Evolutionary conservation across 2,888 invertebrate species (phyloP).

Genomic region (Agonopterix subpropinquella): DNA sequence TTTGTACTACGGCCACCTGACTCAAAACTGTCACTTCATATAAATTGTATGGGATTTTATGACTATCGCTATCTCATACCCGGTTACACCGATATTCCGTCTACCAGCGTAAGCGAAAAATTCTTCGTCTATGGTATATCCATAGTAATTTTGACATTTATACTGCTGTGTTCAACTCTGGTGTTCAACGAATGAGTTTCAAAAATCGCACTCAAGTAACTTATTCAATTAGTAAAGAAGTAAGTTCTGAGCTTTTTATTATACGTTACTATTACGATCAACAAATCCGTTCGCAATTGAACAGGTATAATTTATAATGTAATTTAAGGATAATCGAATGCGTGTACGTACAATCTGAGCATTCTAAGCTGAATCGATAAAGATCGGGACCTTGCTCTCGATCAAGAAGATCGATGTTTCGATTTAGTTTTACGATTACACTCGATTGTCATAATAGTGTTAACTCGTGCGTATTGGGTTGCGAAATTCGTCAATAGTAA

Average conservation of each 20-base stretch:
- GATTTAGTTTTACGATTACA: constrained; percentile 14
- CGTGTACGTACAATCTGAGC: not conserved
- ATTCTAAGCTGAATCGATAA: not conserved
- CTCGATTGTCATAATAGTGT: constrained; percentile 21
- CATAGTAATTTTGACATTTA: too few species aligned
- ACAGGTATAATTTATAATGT: not conserved
- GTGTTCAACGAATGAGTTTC: too few species aligned
- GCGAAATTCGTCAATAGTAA: constrained; percentile 12
- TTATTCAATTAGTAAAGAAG: too few species aligned
- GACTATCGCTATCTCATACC: too few species aligned
- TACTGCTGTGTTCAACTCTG: too few species aligned
- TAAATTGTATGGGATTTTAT: too few species aligned
- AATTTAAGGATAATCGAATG: not conserved
- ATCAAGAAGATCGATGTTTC: constrained; percentile 17
- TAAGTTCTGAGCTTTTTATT: not conserved
- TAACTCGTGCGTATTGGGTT: constrained; percentile 17
- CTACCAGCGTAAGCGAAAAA: too few species aligned
- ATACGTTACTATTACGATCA: not conserved
- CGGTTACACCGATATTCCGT: too few species aligned
- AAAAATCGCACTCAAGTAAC: too few species aligned
- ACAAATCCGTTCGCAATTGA: not conserved
- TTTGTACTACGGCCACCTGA: too few species aligned
- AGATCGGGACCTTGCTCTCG: constrained; percentile 18
- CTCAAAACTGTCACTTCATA: too few species aligned
- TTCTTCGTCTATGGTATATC: too few species aligned